A percentile compares a stretch with the other conserved stretches of the same genome.
These are phyloP conservation scores for Anoura caudifer DNA, from an alignment of 2,113 vertebrate genomes.

Conservation along the genomic window DNA sequence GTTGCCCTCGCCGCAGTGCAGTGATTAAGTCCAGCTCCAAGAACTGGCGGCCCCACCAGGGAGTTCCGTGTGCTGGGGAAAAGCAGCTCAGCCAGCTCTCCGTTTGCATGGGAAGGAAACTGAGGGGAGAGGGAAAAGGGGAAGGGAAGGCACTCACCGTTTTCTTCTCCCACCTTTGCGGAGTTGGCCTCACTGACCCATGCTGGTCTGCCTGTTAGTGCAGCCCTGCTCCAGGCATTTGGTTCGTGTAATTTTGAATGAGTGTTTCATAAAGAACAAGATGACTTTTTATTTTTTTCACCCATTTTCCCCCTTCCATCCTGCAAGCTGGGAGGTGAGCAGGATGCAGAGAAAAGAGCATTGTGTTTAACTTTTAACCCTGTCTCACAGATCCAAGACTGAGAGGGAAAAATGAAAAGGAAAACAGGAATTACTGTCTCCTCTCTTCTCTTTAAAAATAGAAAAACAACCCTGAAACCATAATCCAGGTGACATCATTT, in stretches of 20 bases:
- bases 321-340: neutral
- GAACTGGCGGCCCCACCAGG: neutral
- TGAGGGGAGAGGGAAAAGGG: rapidly evolving
- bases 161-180: neutral
- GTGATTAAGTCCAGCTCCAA: neutral
- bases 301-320: neutral
- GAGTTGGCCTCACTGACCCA: neutral
- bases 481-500: rapidly evolving
- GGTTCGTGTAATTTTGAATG: neutral
- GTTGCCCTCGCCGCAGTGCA: neutral
- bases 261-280: neutral
- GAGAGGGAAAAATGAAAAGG: neutral
- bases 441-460: neutral
- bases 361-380: neutral
- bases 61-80: neutral
- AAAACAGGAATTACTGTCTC: neutral
- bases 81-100: neutral
- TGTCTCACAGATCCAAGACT: neutral
- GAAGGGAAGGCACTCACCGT: no score
- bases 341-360: neutral
- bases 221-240: neutral
- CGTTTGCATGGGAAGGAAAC: neutral
- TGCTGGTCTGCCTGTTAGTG: neutral
- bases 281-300: neutral
- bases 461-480: neutral